Evolutionary conservation across 2,888 invertebrate genomes (phyloP).

Genomic region (Harpalus rubripes): DNA sequence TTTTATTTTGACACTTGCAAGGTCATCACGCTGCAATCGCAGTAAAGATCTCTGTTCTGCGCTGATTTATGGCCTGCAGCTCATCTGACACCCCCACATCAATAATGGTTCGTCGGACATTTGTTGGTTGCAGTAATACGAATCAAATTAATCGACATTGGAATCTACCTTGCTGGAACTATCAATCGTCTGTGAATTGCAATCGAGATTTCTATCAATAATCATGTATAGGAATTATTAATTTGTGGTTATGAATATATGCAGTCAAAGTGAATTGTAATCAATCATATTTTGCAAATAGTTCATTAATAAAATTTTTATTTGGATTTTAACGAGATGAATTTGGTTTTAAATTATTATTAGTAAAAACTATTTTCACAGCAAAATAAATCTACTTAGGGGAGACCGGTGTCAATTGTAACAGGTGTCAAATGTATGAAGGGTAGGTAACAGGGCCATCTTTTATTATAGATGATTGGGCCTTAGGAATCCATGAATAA

Average conservation of each 20-base stretch:
- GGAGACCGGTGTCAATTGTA: too few species aligned
- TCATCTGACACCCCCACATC: constrained; percentile 23
- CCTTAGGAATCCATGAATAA: too few species aligned
- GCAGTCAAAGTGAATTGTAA: not conserved
- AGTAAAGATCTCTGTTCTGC: constrained; percentile 28
- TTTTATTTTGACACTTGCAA: constrained; percentile 29
- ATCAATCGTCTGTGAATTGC: constrained; percentile 9
- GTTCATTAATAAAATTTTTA: not conserved
- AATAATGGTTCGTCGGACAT: constrained; percentile 35
- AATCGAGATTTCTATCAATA: not conserved
- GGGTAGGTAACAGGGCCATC: too few species aligned
- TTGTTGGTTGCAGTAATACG: constrained; percentile 28
- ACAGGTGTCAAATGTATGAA: too few species aligned
- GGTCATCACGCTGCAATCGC: constrained; percentile 10
- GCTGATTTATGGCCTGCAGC: constrained; percentile 37
- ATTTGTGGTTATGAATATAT: not conserved
- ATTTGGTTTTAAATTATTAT: too few species aligned
- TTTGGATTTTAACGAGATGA: too few species aligned
- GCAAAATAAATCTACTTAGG: too few species aligned
- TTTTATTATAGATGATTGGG: too few species aligned
- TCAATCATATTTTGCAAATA: not conserved
- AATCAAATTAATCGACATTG: constrained; percentile 40
- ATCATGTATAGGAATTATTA: not conserved
- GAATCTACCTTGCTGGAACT: constrained; percentile 42
- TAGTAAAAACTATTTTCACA: too few species aligned